Evolutionary conservation across 2,888 invertebrate species (phyloP).

Genomic region (Tanytarsus gracilentus): DNA sequence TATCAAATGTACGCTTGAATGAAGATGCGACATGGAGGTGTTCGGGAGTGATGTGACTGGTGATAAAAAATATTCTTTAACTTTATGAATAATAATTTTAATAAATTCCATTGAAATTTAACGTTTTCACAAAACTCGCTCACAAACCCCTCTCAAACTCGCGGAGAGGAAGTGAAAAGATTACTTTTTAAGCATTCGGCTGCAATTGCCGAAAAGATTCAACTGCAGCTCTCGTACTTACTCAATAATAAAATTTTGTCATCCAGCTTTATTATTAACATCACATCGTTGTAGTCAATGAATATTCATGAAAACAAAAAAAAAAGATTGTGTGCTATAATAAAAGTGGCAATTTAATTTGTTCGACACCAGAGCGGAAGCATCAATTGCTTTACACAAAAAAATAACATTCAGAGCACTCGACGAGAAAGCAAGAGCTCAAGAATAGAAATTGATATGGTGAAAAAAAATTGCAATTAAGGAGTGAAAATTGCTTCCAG

Average conservation of each 20-base stretch:
- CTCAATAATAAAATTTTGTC: background rate
- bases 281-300: slow-evolving; percentile 8
- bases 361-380: slow-evolving; percentile 11
- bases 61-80: too few species aligned
- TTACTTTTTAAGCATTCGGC: too few species aligned
- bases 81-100: too few species aligned
- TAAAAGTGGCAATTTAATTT: slow-evolving; percentile 20
- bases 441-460: slow-evolving; percentile 24
- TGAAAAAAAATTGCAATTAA: background rate
- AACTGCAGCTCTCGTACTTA: too few species aligned
- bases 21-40: too few species aligned
- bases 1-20: slow-evolving; percentile 15
- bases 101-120: too few species aligned
- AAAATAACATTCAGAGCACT: too few species aligned
- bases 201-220: too few species aligned
- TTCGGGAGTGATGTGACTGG: too few species aligned
- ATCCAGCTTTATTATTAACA: background rate
- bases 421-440: background rate
- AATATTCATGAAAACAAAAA: slow-evolving; percentile 25
- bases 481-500: background rate
- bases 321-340: background rate
- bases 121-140: too few species aligned
- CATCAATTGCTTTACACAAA: slow-evolving; percentile 19
- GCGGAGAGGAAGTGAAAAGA: too few species aligned
- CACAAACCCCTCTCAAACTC: too few species aligned